Evolutionary conservation across 2,797 vertebrate species (phyloP).

Genomic region (Pampus argenteus): DNA sequence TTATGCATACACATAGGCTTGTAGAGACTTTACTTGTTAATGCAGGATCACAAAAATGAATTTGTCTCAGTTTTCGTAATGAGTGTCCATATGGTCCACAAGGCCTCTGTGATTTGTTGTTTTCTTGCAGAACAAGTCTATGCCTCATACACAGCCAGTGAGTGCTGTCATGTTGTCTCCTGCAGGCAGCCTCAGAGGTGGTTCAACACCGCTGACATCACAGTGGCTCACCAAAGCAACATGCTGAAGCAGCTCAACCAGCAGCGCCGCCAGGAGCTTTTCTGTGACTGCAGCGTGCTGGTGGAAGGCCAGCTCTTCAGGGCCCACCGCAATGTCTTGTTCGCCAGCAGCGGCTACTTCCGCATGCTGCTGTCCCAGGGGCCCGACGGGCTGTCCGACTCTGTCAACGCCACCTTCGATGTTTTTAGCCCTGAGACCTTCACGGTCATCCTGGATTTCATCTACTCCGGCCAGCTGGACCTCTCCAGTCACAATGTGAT

Average conservation of each 20-base stretch:
- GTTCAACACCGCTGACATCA: conserved; percentile 91
- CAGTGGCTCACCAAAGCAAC: conserved; percentile 91
- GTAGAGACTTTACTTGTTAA: background rate
- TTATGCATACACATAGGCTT: background rate
- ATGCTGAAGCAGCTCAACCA: conserved; percentile 95
- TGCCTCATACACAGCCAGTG: conserved; percentile 10
- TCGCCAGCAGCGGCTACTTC: conserved; percentile 97
- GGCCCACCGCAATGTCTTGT: conserved; percentile 95
- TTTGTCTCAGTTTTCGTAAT: background rate
- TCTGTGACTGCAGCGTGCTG: conserved; percentile 96
- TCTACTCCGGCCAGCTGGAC: conserved; percentile 95
- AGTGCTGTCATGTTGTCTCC: conserved; percentile 58
- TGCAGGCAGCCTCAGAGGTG: conserved; percentile 84
- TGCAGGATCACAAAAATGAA: background rate
- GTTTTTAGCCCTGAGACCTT: conserved; percentile 95
- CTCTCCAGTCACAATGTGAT: conserved; percentile 96
- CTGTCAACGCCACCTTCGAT: conserved; percentile 93
- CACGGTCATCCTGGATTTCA: conserved; percentile 94
- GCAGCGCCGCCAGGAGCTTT: conserved; percentile 93
- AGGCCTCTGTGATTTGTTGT: background rate
- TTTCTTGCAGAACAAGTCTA: conserved; percentile 14
- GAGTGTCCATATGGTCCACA: background rate
- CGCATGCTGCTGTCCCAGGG: conserved; percentile 95
- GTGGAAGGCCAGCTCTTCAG: conserved; percentile 96
- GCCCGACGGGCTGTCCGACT: conserved; percentile 81